Conservation (phyloP, 2,797 vertebrate species). For the Coendou prehensilis region DNA sequence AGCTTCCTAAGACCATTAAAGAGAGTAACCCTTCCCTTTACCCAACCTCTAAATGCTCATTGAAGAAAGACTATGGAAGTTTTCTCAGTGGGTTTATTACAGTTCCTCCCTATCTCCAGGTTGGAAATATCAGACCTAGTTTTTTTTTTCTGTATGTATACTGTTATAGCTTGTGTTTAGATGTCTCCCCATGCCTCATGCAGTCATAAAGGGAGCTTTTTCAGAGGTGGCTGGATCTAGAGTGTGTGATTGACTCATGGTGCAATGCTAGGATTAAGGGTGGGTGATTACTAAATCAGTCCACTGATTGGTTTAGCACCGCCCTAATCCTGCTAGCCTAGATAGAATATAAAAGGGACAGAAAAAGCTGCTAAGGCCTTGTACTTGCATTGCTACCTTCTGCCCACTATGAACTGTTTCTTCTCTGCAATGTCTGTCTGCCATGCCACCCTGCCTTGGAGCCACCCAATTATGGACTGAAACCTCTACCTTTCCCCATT, state of each 20-base stretch:
- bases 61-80: background rate
- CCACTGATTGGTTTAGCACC: background rate
- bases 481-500: background rate
- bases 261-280: background rate
- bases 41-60: background rate
- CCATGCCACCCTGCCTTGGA: background rate
- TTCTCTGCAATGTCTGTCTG: background rate
- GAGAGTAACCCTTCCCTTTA: background rate
- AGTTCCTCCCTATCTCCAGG: background rate
- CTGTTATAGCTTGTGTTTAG: background rate
- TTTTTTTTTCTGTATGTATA: background rate
- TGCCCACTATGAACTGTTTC: background rate
- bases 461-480: background rate
- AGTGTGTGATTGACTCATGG: background rate
- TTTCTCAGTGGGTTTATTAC: background rate
- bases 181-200: background rate
- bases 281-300: background rate
- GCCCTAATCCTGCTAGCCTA: background rate
- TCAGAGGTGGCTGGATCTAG: background rate
- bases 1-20: background rate
- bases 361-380: background rate
- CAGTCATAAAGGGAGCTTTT: background rate
- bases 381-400: background rate
- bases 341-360: background rate
- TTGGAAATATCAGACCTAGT: background rate